Base-by-base conservation (phyloP, 1,140 invertebrate species). In the Calliopsis andreniformis region DNA sequence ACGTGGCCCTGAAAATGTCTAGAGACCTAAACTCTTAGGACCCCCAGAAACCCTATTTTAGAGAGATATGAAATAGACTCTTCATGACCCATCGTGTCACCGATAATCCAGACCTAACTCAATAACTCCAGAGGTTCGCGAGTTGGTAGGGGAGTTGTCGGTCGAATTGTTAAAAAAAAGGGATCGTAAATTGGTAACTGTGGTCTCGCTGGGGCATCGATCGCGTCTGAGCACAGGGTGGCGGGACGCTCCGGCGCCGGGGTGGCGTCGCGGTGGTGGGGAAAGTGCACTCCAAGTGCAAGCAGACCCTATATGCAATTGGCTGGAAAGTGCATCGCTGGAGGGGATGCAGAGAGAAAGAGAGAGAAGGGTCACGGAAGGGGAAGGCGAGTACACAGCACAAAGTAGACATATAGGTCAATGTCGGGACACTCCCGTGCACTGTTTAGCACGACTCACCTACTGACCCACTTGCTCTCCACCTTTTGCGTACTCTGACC, bases 361-460 rank as follows among this genome's bases (percentile, higher is more conserved):
- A 47, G 43, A 39, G 28, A 55, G 69, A 69, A 71, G 77, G 78
- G 66, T 78, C 39, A 64, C 64, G 43, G 64, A 55, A 75, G 76
- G 64, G 76, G 62, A 55, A 61, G 71, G 71, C 70, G 68, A 69
- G 68, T 76, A 78, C 67, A 84, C 64, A 82, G 4, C 62, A 82
- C 79, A 76, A 80, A 78, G 82, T 79, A 81, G 83, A 85, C 83
- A 87, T 87, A 87, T 87, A 73, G 86, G 86, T 86, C 86, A 87
- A 87, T 87, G 86, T 87, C 85, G 77, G 83, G 86, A 85, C 79
- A 82, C 79, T 82, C 78, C 83, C 76, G 77, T 80, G 73, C 78
- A 78, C 80, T 85, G 84, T 85, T 86, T 82, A 86, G 84, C 80
- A 79, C 83, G 84, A 80, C 70, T 83, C 84, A 87, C 86, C 86